phyloP scores from a whole-genome alignment of 1,140 invertebrate genomes.

The Archivesica marissinica region DNA sequence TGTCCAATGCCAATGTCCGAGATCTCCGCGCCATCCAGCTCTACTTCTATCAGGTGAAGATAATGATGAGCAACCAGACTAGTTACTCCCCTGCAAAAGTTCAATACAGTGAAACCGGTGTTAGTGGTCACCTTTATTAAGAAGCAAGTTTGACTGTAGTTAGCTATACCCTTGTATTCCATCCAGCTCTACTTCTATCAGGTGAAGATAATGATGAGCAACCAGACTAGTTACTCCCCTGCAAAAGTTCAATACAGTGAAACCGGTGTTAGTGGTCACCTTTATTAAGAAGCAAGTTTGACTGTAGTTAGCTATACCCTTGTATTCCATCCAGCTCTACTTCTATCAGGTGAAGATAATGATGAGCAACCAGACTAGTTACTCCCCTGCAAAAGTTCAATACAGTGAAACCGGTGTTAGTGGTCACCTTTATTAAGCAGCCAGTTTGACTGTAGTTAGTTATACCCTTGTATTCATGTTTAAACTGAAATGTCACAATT shows the following conservation, averaged over 20 bases:
- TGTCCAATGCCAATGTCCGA: constrained; percentile 24
- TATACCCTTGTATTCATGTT: too few relatives aligned
- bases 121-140: not conserved
- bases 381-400: constrained; percentile 23
- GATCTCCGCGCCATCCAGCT: constrained; percentile 56
- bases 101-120: not conserved
- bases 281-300: too few relatives aligned
- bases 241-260: not conserved
- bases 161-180: too few relatives aligned
- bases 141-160: too few relatives aligned
- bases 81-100: constrained; percentile 21
- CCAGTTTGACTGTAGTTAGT: too few relatives aligned
- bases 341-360: constrained; percentile 27
- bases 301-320: too few relatives aligned
- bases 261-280: not conserved
- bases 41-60: constrained; percentile 31
- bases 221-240: constrained; percentile 24
- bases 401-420: not conserved
- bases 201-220: not conserved
- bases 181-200: constrained; percentile 50
- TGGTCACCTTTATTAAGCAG: too few relatives aligned
- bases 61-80: constrained; percentile 14
- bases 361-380: not conserved
- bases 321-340: constrained; percentile 56
- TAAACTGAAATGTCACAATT: too few relatives aligned